phyloP scores from a whole-genome alignment of 2,113 vertebrate genomes.

The Cervus canadensis region DNA sequence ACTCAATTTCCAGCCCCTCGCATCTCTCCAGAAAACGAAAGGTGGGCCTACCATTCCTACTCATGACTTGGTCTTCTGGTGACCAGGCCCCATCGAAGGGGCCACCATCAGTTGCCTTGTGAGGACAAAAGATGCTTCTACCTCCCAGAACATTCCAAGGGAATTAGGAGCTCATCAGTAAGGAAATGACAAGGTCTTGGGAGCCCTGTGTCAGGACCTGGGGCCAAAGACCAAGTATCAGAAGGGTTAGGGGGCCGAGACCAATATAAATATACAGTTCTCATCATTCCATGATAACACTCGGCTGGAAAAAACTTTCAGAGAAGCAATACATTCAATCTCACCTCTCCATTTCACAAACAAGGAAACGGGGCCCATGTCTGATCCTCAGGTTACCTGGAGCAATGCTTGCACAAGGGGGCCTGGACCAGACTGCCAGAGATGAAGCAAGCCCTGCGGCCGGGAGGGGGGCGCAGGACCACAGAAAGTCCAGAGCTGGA shows the following conservation, averaged over 20 bases:
- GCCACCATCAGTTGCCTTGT: neutral
- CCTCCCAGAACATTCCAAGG: neutral
- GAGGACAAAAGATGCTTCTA: neutral
- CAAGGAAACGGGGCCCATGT: neutral
- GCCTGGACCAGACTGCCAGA: neutral
- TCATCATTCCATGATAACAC: neutral
- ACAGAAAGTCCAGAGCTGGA: neutral
- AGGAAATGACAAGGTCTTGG: neutral
- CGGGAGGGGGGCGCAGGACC: fast-evolving
- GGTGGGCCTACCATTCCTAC: neutral
- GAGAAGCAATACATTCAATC: neutral
- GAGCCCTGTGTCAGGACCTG: neutral
- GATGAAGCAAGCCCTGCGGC: neutral
- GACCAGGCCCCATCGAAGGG: neutral
- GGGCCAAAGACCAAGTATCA: neutral
- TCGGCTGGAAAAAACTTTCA: neutral
- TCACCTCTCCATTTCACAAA: neutral
- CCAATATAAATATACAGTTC: neutral
- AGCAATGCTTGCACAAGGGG: neutral
- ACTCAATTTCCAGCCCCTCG: neutral
- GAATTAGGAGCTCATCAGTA: neutral
- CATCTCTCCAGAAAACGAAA: neutral
- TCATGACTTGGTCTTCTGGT: neutral
- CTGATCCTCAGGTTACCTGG: neutral
- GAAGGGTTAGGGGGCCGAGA: neutral